These are phyloP conservation scores for Strix uralensis DNA, from an alignment of 2,113 vertebrate species.

Conservation along the genomic window DNA sequence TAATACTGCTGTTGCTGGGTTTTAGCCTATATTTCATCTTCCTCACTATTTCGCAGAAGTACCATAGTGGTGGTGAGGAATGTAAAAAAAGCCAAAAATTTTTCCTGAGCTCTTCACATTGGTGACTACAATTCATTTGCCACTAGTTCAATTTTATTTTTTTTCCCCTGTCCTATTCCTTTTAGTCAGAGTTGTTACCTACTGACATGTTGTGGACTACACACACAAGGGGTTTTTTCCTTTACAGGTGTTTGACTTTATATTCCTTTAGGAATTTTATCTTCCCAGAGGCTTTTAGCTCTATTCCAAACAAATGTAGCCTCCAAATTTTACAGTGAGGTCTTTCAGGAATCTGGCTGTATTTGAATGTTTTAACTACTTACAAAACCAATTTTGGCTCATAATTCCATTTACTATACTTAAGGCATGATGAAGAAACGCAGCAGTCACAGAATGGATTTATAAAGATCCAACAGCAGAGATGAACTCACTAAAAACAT, in stretches of 20 bases:
- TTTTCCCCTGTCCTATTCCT: not conserved
- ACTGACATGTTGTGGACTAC: not conserved
- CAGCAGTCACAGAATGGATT: not conserved
- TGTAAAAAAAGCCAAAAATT: not conserved
- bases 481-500: not conserved
- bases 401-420: not conserved
- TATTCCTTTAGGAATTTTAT: not conserved
- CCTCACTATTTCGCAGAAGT: not conserved
- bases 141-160: not conserved
- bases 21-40: not conserved
- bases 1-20: not conserved
- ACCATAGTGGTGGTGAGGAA: not conserved
- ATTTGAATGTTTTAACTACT: not conserved
- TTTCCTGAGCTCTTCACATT: not conserved
- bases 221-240: not conserved
- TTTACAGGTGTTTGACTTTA: not conserved
- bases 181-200: not conserved
- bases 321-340: not conserved
- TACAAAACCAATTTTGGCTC: not conserved
- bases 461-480: not conserved
- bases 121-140: not conserved
- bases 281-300: not conserved
- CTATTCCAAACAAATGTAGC: not conserved
- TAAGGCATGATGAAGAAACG: not conserved
- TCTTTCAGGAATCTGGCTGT: not conserved